These are phyloP conservation scores for Poeciliopsis turneri DNA, from an alignment of 2,797 vertebrate species.

Conservation along the genomic window DNA sequence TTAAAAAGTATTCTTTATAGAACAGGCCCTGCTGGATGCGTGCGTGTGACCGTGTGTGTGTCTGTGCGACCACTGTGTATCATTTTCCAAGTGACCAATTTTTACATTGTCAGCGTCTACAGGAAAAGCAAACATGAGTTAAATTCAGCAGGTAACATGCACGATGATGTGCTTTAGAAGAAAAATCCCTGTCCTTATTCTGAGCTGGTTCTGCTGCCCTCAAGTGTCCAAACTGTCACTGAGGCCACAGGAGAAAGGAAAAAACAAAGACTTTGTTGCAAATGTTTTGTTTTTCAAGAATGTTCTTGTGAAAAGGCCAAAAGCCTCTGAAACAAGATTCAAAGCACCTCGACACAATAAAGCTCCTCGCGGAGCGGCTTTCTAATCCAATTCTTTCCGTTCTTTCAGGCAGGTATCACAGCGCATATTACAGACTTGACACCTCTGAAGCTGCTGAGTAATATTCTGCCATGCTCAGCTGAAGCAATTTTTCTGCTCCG, in stretches of 20 bases:
- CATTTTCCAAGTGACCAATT: not conserved
- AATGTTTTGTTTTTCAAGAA: conserved; percentile 22
- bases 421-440: conserved; percentile 47
- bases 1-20: not conserved
- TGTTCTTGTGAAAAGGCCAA: conserved; percentile 25
- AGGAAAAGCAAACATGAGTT: conserved; percentile 3
- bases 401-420: conserved; percentile 43
- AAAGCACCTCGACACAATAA: conserved; percentile 40
- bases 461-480: conserved; percentile 42
- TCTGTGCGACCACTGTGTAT: not conserved
- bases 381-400: conserved; percentile 43
- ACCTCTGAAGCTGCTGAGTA: conserved; percentile 50
- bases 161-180: not conserved
- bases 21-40: not conserved
- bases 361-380: conserved; percentile 27
- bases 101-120: not conserved
- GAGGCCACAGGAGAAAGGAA: not conserved
- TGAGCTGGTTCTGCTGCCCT: conserved; percentile 5
- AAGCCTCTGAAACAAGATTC: conserved; percentile 39
- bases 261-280: not conserved
- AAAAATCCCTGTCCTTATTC: not conserved
- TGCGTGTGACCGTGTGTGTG: not conserved
- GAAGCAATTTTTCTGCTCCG: conserved; percentile 43
- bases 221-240: conserved; percentile 4
- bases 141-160: not conserved